phyloP scores from a whole-genome alignment of 2,797 vertebrate species.

The Psittacula derbiana region DNA sequence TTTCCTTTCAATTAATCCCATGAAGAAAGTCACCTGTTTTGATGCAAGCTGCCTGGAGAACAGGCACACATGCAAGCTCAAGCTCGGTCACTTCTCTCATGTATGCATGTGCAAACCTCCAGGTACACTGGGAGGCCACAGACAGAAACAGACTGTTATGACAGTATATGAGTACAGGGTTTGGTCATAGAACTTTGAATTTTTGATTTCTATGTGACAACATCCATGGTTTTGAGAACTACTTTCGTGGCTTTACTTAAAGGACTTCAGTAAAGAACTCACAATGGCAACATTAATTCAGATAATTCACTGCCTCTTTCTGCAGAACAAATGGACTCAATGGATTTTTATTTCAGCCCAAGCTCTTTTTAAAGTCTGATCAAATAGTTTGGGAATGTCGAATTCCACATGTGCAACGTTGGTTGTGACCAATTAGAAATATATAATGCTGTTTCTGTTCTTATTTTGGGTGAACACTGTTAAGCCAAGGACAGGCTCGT shows the following conservation, averaged over 20 bases:
- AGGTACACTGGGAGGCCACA: background rate
- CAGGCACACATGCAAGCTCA: background rate
- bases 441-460: conserved; percentile 44
- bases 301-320: background rate
- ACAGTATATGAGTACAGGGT: background rate
- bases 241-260: background rate
- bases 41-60: background rate
- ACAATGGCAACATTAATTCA: background rate
- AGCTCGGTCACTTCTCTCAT: background rate
- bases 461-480: background rate
- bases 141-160: background rate
- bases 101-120: fast-evolving
- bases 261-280: background rate
- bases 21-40: background rate
- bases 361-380: conserved; percentile 30
- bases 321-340: background rate
- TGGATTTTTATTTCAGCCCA: conserved; percentile 30
- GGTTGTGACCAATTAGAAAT: conserved; percentile 17
- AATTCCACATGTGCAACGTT: background rate
- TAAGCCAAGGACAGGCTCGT: background rate
- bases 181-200: background rate
- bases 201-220: background rate
- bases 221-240: background rate
- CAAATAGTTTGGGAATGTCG: conserved; percentile 41
- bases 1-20: background rate